Base-by-base conservation (phyloP, 2,888 invertebrate genomes). In the Rhamnusium bicolor region DNA sequence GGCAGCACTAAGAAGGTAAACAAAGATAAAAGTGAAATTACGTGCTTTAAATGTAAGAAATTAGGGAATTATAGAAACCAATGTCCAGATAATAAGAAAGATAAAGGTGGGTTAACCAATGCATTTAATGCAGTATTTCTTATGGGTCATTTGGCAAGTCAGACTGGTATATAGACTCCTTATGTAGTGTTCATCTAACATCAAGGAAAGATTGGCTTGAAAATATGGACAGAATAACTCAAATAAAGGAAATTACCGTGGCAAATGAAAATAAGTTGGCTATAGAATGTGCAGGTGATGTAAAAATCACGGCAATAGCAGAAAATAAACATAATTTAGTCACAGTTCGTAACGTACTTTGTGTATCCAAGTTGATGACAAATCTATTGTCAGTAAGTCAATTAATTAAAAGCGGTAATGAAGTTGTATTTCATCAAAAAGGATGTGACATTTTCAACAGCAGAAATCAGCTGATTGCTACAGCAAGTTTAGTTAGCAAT, bases 141-240 rank as follows among this genome's bases (percentile, higher is more conserved):
- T 8, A 56, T 47, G n/a, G 75, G 68, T 8, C 56, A 66, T 77
- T 73, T 60, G 58, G 69, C 27, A 79, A 74, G 32, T 21, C 53
- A 6, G 81, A 83, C 47, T 84, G 79, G 77, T 84, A 82, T 27
- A 49, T 84, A 1, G 82, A 84, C 56, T 80, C 79, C 0, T 82
- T 82, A 4, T 81, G 80, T 10, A 83, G 81, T 62, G 63, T 65
- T 69, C 82, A 84, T 74, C 72, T 83, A 40, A 77, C 76, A 7
- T 21, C 73, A 14, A 72, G 72, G 7, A 66, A 73, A 51, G 72
- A 74, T 19, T 73, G 72, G 71, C 16, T 73, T 10, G 51, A 60
- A 54, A 74, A 76, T 68, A 12, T 32, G 32, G 6, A 68, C 27
- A 63, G 60, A 18, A 49, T 27, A 19, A 7, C 46, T 27, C 29